These are phyloP conservation scores for Enoplosus armatus DNA, from an alignment of 2,797 vertebrate genomes.

Conservation along the genomic window DNA sequence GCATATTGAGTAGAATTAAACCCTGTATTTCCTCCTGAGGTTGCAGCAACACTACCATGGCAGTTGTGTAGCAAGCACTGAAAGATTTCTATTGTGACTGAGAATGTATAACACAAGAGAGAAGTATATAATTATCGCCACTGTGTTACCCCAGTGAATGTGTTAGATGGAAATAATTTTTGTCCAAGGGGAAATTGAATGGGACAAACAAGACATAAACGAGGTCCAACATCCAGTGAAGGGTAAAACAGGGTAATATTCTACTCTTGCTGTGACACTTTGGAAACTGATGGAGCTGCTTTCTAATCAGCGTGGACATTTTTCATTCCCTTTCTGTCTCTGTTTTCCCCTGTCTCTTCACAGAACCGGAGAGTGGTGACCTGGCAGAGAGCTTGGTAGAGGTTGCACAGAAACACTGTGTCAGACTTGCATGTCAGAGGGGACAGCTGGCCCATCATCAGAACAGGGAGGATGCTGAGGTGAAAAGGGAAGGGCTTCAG, in stretches of 20 bases:
- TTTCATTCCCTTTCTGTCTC: constrained; percentile 53
- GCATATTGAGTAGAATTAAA: neutral
- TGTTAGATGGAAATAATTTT: constrained; percentile 30
- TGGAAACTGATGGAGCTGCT: constrained; percentile 43
- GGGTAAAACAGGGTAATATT: constrained; percentile 30
- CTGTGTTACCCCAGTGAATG: constrained; percentile 13
- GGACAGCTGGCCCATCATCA: constrained; percentile 68
- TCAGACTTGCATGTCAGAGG: constrained; percentile 80
- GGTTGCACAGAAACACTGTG: constrained; percentile 75
- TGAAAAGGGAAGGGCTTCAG: constrained; percentile 53
- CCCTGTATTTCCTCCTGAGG: neutral
- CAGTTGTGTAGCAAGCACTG: constrained; percentile 3
- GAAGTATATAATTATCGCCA: constrained; percentile 1
- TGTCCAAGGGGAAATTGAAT: constrained; percentile 21
- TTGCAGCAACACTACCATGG: neutral
- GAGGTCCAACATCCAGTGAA: constrained; percentile 20
- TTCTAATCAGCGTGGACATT: constrained; percentile 48
- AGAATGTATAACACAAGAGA: neutral
- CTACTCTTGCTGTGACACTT: constrained; percentile 36
- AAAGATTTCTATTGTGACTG: neutral
- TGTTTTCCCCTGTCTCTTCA: constrained; percentile 59
- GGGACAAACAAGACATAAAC: constrained; percentile 24
- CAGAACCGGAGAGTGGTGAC: constrained; percentile 87
- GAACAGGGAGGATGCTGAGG: constrained; percentile 75
- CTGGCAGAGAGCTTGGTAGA: constrained; percentile 75